Evolutionary conservation across 2,888 invertebrate species (phyloP), one percentile per base, ranked within the genome.

Genomic region (Melieria crassipennis): DNA sequence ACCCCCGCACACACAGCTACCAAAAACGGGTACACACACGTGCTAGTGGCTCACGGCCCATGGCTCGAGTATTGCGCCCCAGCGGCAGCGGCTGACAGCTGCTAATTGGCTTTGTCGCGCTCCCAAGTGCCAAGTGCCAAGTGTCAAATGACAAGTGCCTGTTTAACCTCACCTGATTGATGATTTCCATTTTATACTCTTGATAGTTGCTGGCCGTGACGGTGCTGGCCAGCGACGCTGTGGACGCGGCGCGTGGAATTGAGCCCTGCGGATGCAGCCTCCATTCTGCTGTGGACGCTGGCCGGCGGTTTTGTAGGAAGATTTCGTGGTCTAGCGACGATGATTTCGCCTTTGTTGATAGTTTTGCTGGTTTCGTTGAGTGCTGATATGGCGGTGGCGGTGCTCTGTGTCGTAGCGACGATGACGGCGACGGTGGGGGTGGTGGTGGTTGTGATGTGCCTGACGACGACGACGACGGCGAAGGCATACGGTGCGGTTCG

Each of bases 141-240:
- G 11, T 50, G 11, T 57, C 16, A 57, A 16, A 57, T 57, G 13
- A 13, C 13, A 57, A 9, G n/a, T 57, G 13, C 7, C 7, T 13
- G 9, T 57, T 57, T 57, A 7, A 57, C 7, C 79, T 79, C 78
- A 86, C 86, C 83, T 86, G 86, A 79, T 84, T 84, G 72, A 86
- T 84, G 72, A 86, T 82, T 77, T 86, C 85, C 79, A 83, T 81
- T 80, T 86, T 86, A 78, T 83, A 82, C 76, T 84, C 83, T 78
- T 84, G 83, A 78, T 82, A 83, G 80, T 83, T 84, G 70, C 81
- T 82, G 72, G 78, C 79, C 65, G 82, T 81, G 73, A 79, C 79
- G 72, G 80, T 80, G 78, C 83, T 83, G 68, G 81, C 83, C 71
- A 84, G 72, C 71, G 83, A 83, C 56, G 84, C 83, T 60, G 84